These are phyloP conservation scores for Elaphurus davidianus DNA, from an alignment of 2,113 vertebrate genomes.

Conservation along the genomic window DNA sequence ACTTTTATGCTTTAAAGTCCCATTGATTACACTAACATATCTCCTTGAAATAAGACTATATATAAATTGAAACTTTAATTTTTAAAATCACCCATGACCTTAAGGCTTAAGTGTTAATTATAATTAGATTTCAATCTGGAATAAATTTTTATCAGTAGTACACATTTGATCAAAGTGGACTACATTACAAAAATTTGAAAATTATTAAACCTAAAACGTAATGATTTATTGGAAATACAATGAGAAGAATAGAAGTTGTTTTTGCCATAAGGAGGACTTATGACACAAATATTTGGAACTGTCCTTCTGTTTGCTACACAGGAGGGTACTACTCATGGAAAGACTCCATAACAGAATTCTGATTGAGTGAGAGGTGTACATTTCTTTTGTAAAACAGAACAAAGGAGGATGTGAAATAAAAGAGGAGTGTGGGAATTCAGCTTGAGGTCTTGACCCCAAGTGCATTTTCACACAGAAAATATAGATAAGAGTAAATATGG, in stretches of 20 bases:
- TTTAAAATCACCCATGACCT: constrained; percentile 25
- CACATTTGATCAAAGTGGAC: constrained; percentile 25
- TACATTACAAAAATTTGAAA: constrained; percentile 23
- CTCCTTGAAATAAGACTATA: not conserved
- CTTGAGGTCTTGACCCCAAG: not conserved
- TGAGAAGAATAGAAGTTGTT: not conserved
- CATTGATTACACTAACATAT: constrained; percentile 6
- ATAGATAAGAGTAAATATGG: not conserved
- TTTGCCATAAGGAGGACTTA: not conserved
- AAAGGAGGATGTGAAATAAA: constrained; percentile 3
- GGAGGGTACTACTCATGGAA: not conserved
- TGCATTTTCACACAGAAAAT: constrained; percentile 30
- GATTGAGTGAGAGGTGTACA: not conserved
- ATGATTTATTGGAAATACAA: not conserved
- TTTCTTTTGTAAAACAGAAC: constrained; percentile 22
- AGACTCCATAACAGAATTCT: not conserved
- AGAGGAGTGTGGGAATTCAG: not conserved
- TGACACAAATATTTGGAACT: constrained; percentile 24
- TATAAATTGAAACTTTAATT: constrained; percentile 39
- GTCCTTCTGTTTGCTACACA: not conserved
- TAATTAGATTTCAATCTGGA: constrained; percentile 28
- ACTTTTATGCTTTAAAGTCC: constrained; percentile 21
- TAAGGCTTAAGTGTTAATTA: constrained; percentile 2
- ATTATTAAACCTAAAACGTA: not conserved
- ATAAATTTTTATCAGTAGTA: not conserved